phyloP scores from a whole-genome alignment of 2,113 vertebrate genomes.

The Synodontis membranacea region DNA sequence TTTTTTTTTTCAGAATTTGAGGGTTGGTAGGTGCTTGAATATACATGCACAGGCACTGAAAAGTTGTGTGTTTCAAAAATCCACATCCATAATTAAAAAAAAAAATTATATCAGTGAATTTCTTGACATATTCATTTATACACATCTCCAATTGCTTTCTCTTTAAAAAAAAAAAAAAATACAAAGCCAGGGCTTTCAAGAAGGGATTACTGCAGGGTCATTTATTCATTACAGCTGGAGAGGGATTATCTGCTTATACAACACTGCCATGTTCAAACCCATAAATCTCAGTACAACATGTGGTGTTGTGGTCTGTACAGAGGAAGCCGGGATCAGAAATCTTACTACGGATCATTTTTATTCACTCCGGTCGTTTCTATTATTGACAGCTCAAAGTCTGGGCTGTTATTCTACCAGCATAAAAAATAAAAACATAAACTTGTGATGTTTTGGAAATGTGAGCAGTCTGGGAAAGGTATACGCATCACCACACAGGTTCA shows the following conservation, averaged over 20 bases:
- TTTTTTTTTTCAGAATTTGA: no score
- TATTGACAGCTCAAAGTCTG: not conserved
- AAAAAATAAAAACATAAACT: not conserved
- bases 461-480: not conserved
- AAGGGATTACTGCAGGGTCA: slow-evolving; percentile 17
- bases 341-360: not conserved
- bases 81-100: not conserved
- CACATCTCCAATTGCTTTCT: not conserved
- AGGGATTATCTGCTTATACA: slow-evolving; percentile 43
- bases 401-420: not conserved
- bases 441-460: not conserved
- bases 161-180: not conserved
- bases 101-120: not conserved
- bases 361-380: no score
- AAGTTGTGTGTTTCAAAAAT: no score
- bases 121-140: not conserved
- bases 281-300: slow-evolving; percentile 9
- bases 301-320: slow-evolving; percentile 8
- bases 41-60: no score
- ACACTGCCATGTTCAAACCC: not conserved
- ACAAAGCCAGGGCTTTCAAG: not conserved
- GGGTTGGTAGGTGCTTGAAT: no score
- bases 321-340: not conserved
- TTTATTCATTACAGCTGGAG: slow-evolving; percentile 17
- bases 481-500: not conserved